Base-by-base conservation (phyloP, 2,888 invertebrate species). In the Standfussiana lucernea region DNA sequence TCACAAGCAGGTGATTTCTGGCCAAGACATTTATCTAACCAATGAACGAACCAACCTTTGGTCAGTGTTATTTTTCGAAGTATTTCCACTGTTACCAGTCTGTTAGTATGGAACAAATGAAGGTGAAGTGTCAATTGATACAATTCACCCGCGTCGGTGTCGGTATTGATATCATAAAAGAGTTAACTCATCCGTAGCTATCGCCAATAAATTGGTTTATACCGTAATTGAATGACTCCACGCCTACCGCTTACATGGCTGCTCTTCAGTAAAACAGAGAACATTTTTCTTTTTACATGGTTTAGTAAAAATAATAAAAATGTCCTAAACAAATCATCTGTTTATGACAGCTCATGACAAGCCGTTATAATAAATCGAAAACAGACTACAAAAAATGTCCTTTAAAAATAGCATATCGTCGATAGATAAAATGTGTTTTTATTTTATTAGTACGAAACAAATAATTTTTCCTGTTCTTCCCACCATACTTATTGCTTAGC, bases 101-200 rank as follows among this genome's bases (percentile, higher is more conserved):
- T n/a, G 32, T n/a, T 21, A 28, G 42, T 53, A 64, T 40, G 21
- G 61, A 73, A 21, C 32, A 65, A 75, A 74, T 69, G 61, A 74
- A 66, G 50, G 68, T 73, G 65, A 75, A 75, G 67, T 73, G 73
- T 66, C 80, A 72, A 77, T 84, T 75, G 66, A 79, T 83, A 76
- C 56, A 42, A 80, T 72, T 70, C 42, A 68, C 59, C 59, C 45
- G 66, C 47, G 65, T 59, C 18, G 28, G 7, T 50, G 68, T 45
- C 47, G 62, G 15, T 79, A 85, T 85, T 85, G 87, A 75, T 82
- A 82, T 79, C 85, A 82, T 85, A 87, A 83, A 86, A 86, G 75
- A 73, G 84, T 79, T 79, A 80, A 77, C 79, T 79, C 78, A 80
- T 73, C 79, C 64, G 59, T 77, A 72, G 56, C 72, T 79, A 81